Evolutionary conservation across 2,888 invertebrate species (phyloP), one percentile per base, ranked within the genome.

Genomic region (Erebia epiphron): DNA sequence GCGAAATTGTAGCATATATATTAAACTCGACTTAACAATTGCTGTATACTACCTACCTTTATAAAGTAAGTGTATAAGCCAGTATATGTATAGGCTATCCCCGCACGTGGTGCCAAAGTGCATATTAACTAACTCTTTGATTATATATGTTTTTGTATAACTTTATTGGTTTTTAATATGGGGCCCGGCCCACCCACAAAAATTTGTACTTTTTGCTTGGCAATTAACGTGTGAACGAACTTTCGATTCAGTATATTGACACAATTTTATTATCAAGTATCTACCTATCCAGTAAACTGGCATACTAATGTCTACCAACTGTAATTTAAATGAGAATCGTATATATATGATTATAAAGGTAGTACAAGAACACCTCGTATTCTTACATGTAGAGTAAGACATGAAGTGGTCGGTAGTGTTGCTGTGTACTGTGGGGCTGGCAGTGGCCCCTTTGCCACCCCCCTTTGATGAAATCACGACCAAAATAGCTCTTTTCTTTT

Each of bases 241-340:
- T 43, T 60, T 43, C 16, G 16, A 4, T 16, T 16, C 10, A 61
- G 16, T 61, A 7, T 61, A 61, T 46, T 18, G 43, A 61, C 61
- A 43, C 61, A 43, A 43, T 61, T n/a, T 60, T 13, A 61, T 61
- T 61, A 61, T 61, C 58, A 60, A 41, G 1, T 26, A 57, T 5
- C 18, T 46, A 3, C 46, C 46, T 46, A 13, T 13, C n/a, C n/a
- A 11, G 57, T 43, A 43, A 11, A 18, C 10, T 35, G 35, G 60
- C 18, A 41, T 43, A 35, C 10, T 54, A 21, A 11, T 21, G 10
- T 57, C n/a, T 58, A n/a, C 54, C 18, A 3, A 9, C 52, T 16
- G 16, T 16, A 16, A 8, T 1, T 52, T 16, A 52, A 16, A 52
- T 52, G 16, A 1, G 16, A 10, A 10, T 16, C 9, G 16, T 14